A percentile compares a stretch with the other conserved stretches of the same genome.
phyloP scores from a whole-genome alignment of 92 coral and sea anemone genomes.

The Actinernus sp. region DNA sequence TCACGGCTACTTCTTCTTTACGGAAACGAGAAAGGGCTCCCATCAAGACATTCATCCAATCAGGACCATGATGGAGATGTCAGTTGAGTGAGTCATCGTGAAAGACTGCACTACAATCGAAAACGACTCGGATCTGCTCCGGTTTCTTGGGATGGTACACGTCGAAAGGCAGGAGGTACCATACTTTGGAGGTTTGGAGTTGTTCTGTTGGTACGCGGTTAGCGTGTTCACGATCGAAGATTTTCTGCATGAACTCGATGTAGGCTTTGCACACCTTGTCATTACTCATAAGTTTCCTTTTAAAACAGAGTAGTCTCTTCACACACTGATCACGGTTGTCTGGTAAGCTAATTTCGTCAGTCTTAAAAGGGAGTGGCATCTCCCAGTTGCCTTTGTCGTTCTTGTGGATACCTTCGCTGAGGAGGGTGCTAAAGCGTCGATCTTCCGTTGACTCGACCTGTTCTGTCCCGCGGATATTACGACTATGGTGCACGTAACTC shows the following conservation, averaged over 20 bases:
- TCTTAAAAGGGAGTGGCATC: slow-evolving; percentile 14
- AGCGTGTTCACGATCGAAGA: slow-evolving; percentile 27
- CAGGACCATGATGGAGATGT: no score
- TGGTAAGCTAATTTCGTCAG: slow-evolving; percentile 16
- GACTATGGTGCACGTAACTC: background rate
- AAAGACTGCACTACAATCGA: no score
- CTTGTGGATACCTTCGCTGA: no score
- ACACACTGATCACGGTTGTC: slow-evolving; percentile 21
- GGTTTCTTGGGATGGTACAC: slow-evolving; percentile 46
- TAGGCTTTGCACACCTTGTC: slow-evolving; percentile 8
- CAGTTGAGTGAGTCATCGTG: no score
- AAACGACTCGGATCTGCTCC: no score
- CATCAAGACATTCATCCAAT: slow-evolving; percentile 31
- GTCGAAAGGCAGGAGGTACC: slow-evolving; percentile 43
- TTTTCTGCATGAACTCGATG: slow-evolving; percentile 41
- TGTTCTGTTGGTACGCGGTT: slow-evolving; percentile 24
- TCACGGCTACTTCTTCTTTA: slow-evolving; percentile 18
- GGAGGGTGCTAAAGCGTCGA: no score
- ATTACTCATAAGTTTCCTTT: slow-evolving; percentile 21
- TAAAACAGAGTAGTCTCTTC: slow-evolving; percentile 16
- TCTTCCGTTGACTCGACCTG: no score
- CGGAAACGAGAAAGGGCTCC: slow-evolving; percentile 33
- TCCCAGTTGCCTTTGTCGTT: no score
- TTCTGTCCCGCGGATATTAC: no score
- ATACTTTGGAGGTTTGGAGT: slow-evolving; percentile 6